phyloP scores from a whole-genome alignment of 1,140 invertebrate genomes.

The Bursaphelenchus mucronatus region DNA sequence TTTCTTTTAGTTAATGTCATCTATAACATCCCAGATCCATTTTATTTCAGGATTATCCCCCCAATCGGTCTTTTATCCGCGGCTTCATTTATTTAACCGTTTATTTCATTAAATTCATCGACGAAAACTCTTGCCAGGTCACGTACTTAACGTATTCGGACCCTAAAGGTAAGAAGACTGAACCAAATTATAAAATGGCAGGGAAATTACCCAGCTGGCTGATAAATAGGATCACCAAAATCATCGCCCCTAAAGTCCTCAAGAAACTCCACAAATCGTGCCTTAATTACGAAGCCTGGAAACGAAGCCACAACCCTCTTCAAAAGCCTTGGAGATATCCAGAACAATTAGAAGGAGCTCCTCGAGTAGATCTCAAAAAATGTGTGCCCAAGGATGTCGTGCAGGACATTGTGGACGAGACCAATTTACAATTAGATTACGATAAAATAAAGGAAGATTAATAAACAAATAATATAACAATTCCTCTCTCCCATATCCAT shows the following conservation, averaged over 20 bases:
- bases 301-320: constrained; percentile 71
- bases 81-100: constrained; percentile 71
- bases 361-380: constrained; percentile 26
- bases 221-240: constrained; percentile 80
- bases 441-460: not conserved
- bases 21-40: not conserved
- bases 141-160: constrained; percentile 82
- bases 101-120: constrained; percentile 65
- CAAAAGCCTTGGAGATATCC: constrained; percentile 80
- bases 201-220: constrained; percentile 78
- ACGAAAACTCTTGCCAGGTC: constrained; percentile 69
- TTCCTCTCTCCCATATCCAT: no score
- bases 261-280: constrained; percentile 77
- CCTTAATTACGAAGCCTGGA: constrained; percentile 74
- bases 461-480: no score
- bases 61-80: constrained; percentile 75
- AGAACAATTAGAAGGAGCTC: constrained; percentile 66
- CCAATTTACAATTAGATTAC: constrained; percentile 7
- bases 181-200: constrained; percentile 38
- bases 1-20: no score
- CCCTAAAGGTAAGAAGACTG: constrained; percentile 68
- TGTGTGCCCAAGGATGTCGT: constrained; percentile 34
- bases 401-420: constrained; percentile 38
- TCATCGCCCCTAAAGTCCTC: constrained; percentile 77
- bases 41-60: constrained; percentile 68